Base-by-base conservation (phyloP, 2,797 vertebrate species). In the Siniperca obscura region DNA sequence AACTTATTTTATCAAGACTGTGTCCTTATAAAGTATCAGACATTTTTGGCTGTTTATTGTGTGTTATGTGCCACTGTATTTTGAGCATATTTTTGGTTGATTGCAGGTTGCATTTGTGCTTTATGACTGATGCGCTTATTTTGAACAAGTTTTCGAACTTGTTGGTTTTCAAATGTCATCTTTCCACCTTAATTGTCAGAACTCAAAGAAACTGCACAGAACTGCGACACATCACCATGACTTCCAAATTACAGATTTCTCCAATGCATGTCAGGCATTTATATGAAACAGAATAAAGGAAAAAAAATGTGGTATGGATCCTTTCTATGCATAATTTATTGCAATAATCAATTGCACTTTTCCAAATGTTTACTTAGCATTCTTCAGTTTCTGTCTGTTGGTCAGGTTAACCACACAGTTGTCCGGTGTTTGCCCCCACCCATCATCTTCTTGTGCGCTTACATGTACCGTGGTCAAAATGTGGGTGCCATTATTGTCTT, bases 401-500 rank as follows among this genome's bases (percentile, higher is more conserved):
- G 25, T 55, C 13, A 77, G 22, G 68, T 60, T 21, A 36, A 66
- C 19, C n/a, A 66, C n/a, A 30, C n/a, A 69, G 12, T 21, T 67
- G 17, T 25, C 16, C 6, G 44, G 44, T 62, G 27, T 83, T 62
- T 74, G 38, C 46, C 30, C 36, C 7, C 12, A 80, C 0, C 14
- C 12, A 19, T 42, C 4, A 1, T 74, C 22, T n/a, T 74, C 30
- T 69, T 69, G 22, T 78, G 40, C 85, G 61, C 86, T 82, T 85
- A 62, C 13, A 73, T 61, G 42, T 61, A 25, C 65, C 0, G 2
- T 52, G 22, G 38, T 69, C 22, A 74, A 27, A 62, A 61, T 81
- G 66, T 5, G 21, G 80, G 72, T 53, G 42, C 82, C 67, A 48
- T 62, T 36, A 83, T 78, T 69, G 48, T 55, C 60, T 60, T 73